Base-by-base conservation (phyloP, 2,888 invertebrate genomes). In the Synanthedon vespiformis region DNA sequence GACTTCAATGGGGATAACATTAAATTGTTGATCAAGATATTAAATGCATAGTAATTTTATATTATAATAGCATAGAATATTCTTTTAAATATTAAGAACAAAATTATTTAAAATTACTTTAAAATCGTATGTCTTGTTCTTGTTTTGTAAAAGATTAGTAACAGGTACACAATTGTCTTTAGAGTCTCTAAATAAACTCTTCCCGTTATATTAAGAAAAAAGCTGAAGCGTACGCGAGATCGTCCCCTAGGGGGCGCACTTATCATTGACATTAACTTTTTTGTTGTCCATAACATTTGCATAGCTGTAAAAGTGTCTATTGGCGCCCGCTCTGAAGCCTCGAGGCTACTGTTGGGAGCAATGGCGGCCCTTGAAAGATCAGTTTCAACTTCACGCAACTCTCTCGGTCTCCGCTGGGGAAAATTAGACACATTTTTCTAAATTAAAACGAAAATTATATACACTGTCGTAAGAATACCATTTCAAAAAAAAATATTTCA, bases 221-320 rank as follows among this genome's bases (percentile, higher is more conserved):
- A 67, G 66, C 57, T 34, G 10, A 63, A 57, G 61, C 66, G 64
- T 61, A 63, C 68, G 65, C 68, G 60, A 69, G 74, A 83, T 83
- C 76, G 77, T 62, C 68, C 83, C 85, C 84, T 59, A 59, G 77
- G 72, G 86, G 63, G 56, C 67, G 73, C 78, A 84, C 85, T 86
- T 86, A 86, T 86, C 86, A 83, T 82, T 79, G 84, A 78, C 83
- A 82, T 85, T 82, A 86, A 83, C 81, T 85, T 86, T 86, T 88
- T 87, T 85, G 84, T 83, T 84, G 85, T 86, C 86, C 83, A 85
- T 88, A 88, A 87, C 78, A 88, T 88, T 88, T 83, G 86, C 87
- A 88, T 88, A 88, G 77, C 80, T 80, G 77, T 74, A 72, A 76
- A 80, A 78, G 75, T 80, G 50, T 50, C 66, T 80, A 77, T 79